phyloP scores from a whole-genome alignment of 2,113 vertebrate species.

The Tiliqua scincoides region DNA sequence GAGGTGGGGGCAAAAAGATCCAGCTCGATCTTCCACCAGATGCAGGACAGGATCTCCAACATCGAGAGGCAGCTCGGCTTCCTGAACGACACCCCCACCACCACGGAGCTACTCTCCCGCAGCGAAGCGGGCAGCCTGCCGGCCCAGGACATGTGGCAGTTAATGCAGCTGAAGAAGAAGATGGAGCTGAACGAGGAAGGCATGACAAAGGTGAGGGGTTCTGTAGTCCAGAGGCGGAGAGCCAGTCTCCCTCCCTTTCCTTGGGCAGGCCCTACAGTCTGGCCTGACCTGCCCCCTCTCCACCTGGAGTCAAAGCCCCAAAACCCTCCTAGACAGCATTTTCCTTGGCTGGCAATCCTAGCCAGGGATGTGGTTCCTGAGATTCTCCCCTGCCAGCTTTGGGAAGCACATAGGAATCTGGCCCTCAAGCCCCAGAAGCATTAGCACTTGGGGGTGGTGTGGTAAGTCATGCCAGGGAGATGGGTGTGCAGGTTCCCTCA shows the following conservation, averaged over 20 bases:
- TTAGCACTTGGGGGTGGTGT: too few relatives aligned
- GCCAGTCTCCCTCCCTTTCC: background rate
- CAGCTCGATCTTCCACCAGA: slow-evolving; percentile 54
- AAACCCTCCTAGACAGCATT: too few relatives aligned
- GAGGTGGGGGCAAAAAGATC: slow-evolving; percentile 5
- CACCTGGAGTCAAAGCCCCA: too few relatives aligned
- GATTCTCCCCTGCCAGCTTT: too few relatives aligned
- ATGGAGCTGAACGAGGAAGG: slow-evolving; percentile 64
- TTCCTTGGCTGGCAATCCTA: too few relatives aligned
- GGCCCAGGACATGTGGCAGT: slow-evolving; percentile 34
- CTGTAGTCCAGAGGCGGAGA: fast-evolving
- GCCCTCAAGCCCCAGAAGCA: too few relatives aligned
- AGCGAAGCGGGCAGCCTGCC: slow-evolving; percentile 23
- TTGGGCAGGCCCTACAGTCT: background rate
- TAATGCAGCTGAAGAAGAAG: slow-evolving; percentile 67
- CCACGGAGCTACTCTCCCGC: background rate
- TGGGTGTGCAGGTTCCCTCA: too few relatives aligned
- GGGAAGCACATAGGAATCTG: too few relatives aligned
- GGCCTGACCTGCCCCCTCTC: background rate
- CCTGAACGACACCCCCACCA: slow-evolving; percentile 17
- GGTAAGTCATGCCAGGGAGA: too few relatives aligned
- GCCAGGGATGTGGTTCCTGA: too few relatives aligned
- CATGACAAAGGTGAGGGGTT: slow-evolving; percentile 52
- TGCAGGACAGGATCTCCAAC: slow-evolving; percentile 40
- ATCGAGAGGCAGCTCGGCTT: background rate